These are phyloP conservation scores for Parasteatoda lunata DNA, from an alignment of 2,888 invertebrate genomes.

Conservation along the genomic window DNA sequence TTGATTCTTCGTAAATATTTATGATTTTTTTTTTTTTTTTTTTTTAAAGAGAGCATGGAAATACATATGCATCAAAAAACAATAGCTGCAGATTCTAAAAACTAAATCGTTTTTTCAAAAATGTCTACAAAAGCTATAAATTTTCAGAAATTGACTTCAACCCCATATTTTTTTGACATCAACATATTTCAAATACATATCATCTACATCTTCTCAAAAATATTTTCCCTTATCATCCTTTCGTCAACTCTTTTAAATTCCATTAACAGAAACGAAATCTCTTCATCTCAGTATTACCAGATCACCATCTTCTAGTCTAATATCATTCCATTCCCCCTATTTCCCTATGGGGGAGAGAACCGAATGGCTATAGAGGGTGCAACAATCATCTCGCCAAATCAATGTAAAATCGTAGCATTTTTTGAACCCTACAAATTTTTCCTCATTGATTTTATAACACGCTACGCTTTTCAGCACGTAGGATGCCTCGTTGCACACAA, in stretches of 20 bases:
- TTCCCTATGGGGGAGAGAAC: not conserved
- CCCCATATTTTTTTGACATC: no score
- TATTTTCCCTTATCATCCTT: not conserved
- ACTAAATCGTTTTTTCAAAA: no score
- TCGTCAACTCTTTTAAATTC: slow-evolving; percentile 28
- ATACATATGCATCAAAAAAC: no score
- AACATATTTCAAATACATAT: no score
- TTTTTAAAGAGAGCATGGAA: no score
- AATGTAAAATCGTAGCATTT: slow-evolving; percentile 58
- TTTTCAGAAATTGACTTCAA: no score
- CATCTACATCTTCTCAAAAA: no score
- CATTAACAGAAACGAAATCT: slow-evolving; percentile 36
- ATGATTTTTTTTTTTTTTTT: no score
- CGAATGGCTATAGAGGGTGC: slow-evolving; percentile 1
- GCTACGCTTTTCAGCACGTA: slow-evolving; percentile 43
- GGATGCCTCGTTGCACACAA: slow-evolving; percentile 50
- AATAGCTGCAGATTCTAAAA: no score
- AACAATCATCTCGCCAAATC: slow-evolving; percentile 48
- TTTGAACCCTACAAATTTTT: slow-evolving; percentile 42
- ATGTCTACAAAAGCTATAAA: no score
- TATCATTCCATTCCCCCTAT: slow-evolving; percentile 11
- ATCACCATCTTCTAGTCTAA: not conserved
- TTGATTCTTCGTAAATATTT: no score
- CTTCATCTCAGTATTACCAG: slow-evolving; percentile 34
- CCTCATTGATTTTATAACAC: slow-evolving; percentile 62